A percentile compares a stretch with the other conserved stretches of the same genome.
Conservation (phyloP, 2,113 vertebrate genomes). For the Aegotheles bennettii region DNA sequence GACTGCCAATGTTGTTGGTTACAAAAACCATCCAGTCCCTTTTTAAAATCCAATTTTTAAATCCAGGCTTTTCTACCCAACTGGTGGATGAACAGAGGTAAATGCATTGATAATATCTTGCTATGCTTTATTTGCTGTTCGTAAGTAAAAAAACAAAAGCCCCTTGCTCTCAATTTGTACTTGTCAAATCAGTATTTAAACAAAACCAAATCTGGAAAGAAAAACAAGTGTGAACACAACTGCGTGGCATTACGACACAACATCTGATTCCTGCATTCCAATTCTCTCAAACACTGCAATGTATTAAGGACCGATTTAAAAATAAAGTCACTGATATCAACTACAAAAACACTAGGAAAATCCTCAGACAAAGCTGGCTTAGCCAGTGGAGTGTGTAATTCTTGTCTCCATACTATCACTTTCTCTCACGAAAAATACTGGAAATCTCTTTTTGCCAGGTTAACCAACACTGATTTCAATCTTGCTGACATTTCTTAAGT, state of each 20-base stretch:
- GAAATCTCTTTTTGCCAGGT: slow-evolving; percentile 41
- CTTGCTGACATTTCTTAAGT: not conserved
- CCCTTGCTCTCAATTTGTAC: not conserved
- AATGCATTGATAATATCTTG: not conserved
- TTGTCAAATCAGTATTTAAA: not conserved
- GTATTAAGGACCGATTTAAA: not conserved
- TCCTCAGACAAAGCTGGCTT: not conserved
- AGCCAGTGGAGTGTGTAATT: not conserved
- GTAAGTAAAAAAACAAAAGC: not conserved
- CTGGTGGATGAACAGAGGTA: not conserved
- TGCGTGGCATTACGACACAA: not conserved
- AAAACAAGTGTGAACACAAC: not conserved
- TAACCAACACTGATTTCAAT: slow-evolving; percentile 36
- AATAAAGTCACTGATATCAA: not conserved
- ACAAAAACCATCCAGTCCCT: not conserved
- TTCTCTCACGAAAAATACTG: slow-evolving; percentile 32
- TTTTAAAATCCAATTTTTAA: not conserved
- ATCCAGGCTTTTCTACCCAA: not conserved
- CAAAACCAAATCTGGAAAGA: not conserved
- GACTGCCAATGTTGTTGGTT: slow-evolving; percentile 4
- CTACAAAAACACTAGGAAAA: slow-evolving; percentile 1
- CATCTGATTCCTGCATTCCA: not conserved
- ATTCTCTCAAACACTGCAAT: not conserved
- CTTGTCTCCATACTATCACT: not conserved
- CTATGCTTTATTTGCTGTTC: not conserved